A percentile compares a stretch with the other conserved stretches of the same genome.
Conservation (phyloP, 1,140 invertebrate genomes). For the Nephotettix cincticeps region DNA sequence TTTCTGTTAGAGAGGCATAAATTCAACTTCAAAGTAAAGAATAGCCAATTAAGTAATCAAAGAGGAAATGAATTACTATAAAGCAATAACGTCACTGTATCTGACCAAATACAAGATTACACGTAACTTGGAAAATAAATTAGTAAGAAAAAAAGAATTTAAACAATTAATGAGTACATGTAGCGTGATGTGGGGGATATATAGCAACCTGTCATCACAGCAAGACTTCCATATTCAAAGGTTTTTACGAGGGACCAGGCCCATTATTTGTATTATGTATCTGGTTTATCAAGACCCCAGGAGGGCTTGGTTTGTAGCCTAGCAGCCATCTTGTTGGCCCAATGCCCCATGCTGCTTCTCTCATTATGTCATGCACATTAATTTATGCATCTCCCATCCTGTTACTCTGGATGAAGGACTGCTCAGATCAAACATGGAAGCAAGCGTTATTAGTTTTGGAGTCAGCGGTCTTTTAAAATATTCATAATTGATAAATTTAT, state of each 20-base stretch:
- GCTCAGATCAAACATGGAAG: not conserved
- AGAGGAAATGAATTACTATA: no score
- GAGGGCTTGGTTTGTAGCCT: not conserved
- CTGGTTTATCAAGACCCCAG: slow-evolving; percentile 12
- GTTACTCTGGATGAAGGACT: not conserved
- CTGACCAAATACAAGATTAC: no score
- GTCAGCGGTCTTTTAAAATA: not conserved
- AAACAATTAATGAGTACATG: no score
- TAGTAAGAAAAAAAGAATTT: no score
- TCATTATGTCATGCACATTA: slow-evolving; percentile 11
- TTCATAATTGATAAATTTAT: not conserved
- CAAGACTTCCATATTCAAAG: not conserved
- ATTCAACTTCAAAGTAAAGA: no score
- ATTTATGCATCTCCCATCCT: slow-evolving; percentile 13
- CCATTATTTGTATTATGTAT: not conserved
- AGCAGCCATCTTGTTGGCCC: not conserved
- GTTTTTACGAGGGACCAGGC: not conserved
- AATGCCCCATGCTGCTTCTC: not conserved
- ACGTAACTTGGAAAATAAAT: no score
- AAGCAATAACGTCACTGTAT: no score
- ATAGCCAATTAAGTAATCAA: no score
- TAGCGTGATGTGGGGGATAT: no score
- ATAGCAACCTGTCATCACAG: not conserved
- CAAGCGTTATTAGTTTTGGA: not conserved
- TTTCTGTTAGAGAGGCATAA: no score